Evolutionary conservation across 2,797 vertebrate species (phyloP).

Genomic region (Pipistrellus kuhlii): DNA sequence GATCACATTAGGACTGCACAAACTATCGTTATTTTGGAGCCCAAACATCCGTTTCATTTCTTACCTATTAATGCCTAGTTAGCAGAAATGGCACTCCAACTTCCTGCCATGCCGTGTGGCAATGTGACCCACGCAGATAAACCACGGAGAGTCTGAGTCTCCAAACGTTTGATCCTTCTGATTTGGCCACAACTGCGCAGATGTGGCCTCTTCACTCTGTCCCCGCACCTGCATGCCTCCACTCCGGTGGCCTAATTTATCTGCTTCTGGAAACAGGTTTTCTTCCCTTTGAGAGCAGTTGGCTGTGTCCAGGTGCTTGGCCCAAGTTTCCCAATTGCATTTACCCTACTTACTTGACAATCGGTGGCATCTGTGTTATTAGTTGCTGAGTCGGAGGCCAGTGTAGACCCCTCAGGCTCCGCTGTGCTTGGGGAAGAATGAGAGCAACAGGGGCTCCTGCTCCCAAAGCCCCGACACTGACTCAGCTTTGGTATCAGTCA

Average conservation of each 20-base stretch:
- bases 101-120: neutral
- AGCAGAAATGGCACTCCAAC: neutral
- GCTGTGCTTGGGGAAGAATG: neutral
- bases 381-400: neutral
- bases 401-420: neutral
- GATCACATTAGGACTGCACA: neutral
- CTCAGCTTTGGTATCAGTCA: neutral
- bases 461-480: neutral
- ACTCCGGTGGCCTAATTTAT: neutral
- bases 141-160: neutral
- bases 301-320: neutral
- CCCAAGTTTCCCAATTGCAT: neutral
- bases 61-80: slow-evolving; percentile 13
- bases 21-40: neutral
- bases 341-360: neutral
- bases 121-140: neutral
- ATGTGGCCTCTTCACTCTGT: neutral
- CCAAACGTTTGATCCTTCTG: neutral
- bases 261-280: slow-evolving; percentile 12
- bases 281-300: neutral
- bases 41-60: neutral
- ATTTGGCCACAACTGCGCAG: neutral
- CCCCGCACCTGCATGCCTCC: neutral
- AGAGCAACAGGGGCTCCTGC: neutral
- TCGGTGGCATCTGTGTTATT: neutral